Base-by-base conservation (phyloP, 1,140 invertebrate species). In the Dreissena rostriformis region DNA sequence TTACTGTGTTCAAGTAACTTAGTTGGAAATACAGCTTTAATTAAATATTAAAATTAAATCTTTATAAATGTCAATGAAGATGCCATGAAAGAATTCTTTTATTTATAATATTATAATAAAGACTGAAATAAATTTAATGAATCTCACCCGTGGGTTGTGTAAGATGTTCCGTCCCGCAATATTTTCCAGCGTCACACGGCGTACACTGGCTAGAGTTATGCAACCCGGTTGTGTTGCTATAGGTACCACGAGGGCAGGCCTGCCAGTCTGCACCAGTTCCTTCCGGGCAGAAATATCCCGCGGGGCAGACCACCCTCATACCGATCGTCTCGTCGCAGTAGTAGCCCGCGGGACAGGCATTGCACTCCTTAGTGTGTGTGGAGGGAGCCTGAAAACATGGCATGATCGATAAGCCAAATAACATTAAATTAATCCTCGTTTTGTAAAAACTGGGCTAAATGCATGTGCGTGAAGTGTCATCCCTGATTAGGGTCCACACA, bases 181-280 rank as follows among this genome's bases (percentile, higher is more conserved):
- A 92, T 77, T 91, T 88, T 1, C 92, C 92, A 26, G 86, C 87
- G 5, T 88, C 80, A 72, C 92, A 93, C 14, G 92, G 88, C 71
- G 88, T 91, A 89, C 92, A 93, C 73, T 92, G 91, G 73, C 70
- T 86, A 66, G 86, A 84, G 4, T 88, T 74, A 75, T 89, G 89
- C n/a, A 92, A 81, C 17, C 90, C 91, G 6, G 29, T 28, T 19
- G 88, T 81, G 66, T 91, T 86, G 82, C 90, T 92, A 88, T 92
- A 93, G 0, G 92, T 93, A 39, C 92, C 92, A 28, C 91, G 83
- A 7, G 92, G 92, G 77, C 92, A 93, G 0, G 91, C 75, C 78
- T 88, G 86, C 89, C 89, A 90, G 87, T 92, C 89, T 24, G 90
- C 63, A 4, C 90, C 90, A 5, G 91, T 93, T 28, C 92, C 88